Conservation (phyloP, 2,113 vertebrate genomes). For the Eonycteris spelaea region DNA sequence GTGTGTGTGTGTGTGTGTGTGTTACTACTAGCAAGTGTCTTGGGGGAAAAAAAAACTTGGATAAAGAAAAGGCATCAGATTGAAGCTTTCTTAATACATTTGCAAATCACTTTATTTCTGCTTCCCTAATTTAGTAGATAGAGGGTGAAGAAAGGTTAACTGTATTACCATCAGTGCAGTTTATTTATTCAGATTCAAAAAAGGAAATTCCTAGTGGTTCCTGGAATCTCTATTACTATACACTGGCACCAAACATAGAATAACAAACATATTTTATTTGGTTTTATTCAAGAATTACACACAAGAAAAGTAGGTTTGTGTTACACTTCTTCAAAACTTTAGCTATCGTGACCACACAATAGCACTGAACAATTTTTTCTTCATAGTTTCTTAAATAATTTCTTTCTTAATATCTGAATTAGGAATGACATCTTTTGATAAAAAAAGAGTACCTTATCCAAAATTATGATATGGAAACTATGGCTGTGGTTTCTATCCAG, state of each 20-base stretch:
- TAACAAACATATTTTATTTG: conserved; percentile 20
- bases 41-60: not conserved
- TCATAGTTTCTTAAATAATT: not conserved
- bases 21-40: not conserved
- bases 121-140: conserved; percentile 17
- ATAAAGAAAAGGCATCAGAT: not conserved
- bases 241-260: not conserved
- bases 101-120: conserved; percentile 38
- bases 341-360: not conserved
- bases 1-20: too few species aligned
- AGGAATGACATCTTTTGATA: not conserved
- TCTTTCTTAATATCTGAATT: not conserved
- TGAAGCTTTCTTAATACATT: not conserved
- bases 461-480: conserved; percentile 54
- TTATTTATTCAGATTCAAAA: conserved; percentile 54
- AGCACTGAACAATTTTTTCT: not conserved
- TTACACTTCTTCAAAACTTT: not conserved
- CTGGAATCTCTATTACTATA: conserved; percentile 58
- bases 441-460: not conserved
- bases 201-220: conserved; percentile 57
- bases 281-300: conserved; percentile 20
- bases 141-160: not conserved
- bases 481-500: not conserved
- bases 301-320: conserved; percentile 12
- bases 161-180: not conserved